Evolutionary conservation across 2,888 invertebrate species (phyloP).

Genomic region (Acronicta aceris): DNA sequence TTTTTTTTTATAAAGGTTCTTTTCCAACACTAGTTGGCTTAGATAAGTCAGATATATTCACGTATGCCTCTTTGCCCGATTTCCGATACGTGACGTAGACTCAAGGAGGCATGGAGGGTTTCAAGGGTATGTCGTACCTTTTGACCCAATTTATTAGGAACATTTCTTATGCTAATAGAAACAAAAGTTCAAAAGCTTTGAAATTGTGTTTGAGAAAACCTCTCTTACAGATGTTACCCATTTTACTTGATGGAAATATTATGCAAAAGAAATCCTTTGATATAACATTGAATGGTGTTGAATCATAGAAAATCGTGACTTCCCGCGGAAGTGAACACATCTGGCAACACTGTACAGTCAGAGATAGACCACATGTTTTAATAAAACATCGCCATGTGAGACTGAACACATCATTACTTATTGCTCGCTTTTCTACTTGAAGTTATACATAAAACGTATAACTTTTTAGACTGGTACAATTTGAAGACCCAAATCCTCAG

Average conservation of each 20-base stretch:
- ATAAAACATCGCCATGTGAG: constrained; percentile 57
- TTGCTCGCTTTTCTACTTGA: constrained; percentile 37
- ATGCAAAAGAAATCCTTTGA: constrained; percentile 53
- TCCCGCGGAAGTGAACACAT: constrained; percentile 49
- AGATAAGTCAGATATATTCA: constrained; percentile 30
- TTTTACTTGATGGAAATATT: constrained; percentile 41
- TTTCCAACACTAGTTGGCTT: constrained; percentile 18
- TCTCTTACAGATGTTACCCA: constrained; percentile 19
- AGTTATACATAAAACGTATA: constrained; percentile 37
- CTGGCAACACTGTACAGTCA: constrained; percentile 44
- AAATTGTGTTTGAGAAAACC: constrained; percentile 30
- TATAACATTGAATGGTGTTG: constrained; percentile 51
- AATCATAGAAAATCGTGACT: constrained; percentile 55
- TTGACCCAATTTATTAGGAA: constrained; percentile 49
- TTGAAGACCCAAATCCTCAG: constrained; percentile 22
- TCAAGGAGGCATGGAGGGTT: constrained; percentile 37
- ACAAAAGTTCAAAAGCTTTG: constrained; percentile 40
- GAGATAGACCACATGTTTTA: constrained; percentile 47
- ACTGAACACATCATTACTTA: constrained; percentile 41
- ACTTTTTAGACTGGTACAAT: constrained; percentile 24
- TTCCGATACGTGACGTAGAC: constrained; percentile 49
- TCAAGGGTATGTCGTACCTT: constrained; percentile 50
- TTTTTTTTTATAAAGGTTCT: constrained; percentile 10
- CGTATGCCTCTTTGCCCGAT: constrained; percentile 49
- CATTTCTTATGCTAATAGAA: constrained; percentile 53